These are phyloP conservation scores for Hylaeus volcanicus DNA, from an alignment of 1,140 invertebrate genomes.

Conservation along the genomic window DNA sequence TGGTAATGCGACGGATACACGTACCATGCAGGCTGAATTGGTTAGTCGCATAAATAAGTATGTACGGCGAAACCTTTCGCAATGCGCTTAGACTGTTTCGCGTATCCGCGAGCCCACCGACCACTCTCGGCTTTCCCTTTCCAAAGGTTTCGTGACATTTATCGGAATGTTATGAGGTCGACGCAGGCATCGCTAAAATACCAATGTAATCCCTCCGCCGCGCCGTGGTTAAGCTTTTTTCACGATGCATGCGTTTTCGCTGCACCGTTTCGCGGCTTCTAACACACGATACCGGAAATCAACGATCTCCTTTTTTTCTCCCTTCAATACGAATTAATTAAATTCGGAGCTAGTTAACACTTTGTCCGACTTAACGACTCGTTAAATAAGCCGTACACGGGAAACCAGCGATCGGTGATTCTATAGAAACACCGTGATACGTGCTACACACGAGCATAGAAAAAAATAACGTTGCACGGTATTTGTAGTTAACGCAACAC, in stretches of 20 bases:
- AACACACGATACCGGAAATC: too few species aligned
- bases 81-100: neutral
- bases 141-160: slow-evolving; percentile 54
- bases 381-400: slow-evolving; percentile 17
- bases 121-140: slow-evolving; percentile 12
- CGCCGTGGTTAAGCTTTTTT: neutral
- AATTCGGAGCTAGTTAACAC: slow-evolving; percentile 10
- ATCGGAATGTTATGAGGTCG: slow-evolving; percentile 48
- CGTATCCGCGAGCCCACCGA: neutral
- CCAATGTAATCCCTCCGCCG: neutral
- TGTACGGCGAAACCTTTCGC: neutral
- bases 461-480: neutral
- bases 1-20: slow-evolving; percentile 8
- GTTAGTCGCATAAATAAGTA: slow-evolving; percentile 13
- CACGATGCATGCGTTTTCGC: too few species aligned
- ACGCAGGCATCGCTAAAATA: slow-evolving; percentile 4
- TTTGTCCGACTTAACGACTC: slow-evolving; percentile 27
- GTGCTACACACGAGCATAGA: too few species aligned
- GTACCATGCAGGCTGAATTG: slow-evolving; percentile 2
- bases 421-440: neutral
- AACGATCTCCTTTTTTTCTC: neutral
- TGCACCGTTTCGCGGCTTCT: too few species aligned
- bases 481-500: slow-evolving; percentile 24
- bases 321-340: neutral
- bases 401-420: neutral